A percentile compares a stretch with the other conserved stretches of the same genome.
phyloP scores from a whole-genome alignment of 2,888 invertebrate species.

The Orthosia incerta region DNA sequence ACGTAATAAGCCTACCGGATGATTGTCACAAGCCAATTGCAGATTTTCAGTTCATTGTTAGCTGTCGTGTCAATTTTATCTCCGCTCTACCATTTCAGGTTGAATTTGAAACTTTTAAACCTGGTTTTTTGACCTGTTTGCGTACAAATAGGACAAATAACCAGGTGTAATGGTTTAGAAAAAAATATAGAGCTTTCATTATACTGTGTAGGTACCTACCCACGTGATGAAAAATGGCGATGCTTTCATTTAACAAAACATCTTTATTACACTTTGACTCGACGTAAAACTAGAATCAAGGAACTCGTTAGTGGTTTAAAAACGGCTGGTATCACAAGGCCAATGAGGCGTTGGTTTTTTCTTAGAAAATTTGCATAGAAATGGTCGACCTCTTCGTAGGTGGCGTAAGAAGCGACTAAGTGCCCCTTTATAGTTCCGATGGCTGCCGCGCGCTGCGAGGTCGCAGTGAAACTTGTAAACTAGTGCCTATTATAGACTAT shows the following conservation, averaged over 20 bases:
- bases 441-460: conserved; percentile 2
- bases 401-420: conserved; percentile 43
- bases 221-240: conserved; percentile 5
- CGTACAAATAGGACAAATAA: no score
- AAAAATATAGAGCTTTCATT: no score
- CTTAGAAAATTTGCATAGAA: conserved; percentile 46
- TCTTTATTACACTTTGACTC: conserved; percentile 10
- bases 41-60: not conserved
- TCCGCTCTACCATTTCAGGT: no score
- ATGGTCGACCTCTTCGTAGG: conserved; percentile 39
- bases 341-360: conserved; percentile 43
- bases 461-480: conserved; percentile 22
- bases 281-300: conserved; percentile 28
- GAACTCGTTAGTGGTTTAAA: conserved; percentile 39
- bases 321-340: conserved; percentile 20
- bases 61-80: not conserved
- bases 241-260: conserved; percentile 16
- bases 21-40: not conserved
- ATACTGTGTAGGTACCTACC: no score
- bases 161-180: no score
- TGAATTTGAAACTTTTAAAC: no score
- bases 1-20: no score
- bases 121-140: no score
- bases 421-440: conserved; percentile 34
- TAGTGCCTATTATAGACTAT: conserved; percentile 3